phyloP scores from a whole-genome alignment of 2,113 vertebrate species.

The Leuciscus idus region DNA sequence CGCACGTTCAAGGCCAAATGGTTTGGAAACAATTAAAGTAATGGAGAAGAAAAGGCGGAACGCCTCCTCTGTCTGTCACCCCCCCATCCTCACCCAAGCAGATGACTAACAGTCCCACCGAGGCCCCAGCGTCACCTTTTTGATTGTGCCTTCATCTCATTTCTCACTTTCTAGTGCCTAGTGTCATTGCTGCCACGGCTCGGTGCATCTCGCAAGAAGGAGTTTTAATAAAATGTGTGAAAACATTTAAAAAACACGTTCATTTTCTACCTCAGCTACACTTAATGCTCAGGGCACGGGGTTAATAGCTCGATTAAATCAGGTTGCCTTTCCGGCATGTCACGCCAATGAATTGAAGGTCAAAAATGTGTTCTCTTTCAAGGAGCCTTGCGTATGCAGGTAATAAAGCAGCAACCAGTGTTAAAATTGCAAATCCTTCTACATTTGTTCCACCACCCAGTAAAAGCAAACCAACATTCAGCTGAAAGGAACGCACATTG shows the following conservation, averaged over 20 bases:
- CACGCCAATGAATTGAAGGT: neutral
- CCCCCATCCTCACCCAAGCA: conserved; percentile 8
- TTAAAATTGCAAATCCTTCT: conserved; percentile 16
- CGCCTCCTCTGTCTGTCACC: conserved; percentile 11
- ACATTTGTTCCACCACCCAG: conserved; percentile 38
- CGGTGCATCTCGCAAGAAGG: neutral
- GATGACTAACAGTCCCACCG: conserved; percentile 48
- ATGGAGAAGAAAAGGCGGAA: conserved; percentile 37
- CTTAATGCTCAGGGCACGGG: neutral
- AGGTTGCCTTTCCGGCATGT: neutral
- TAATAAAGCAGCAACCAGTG: conserved; percentile 3
- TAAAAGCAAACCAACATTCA: conserved; percentile 33
- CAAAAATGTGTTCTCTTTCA: neutral
- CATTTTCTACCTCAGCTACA: neutral
- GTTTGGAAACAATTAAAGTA: conserved; percentile 64
- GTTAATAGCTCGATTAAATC: conserved; percentile 52
- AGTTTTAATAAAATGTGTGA: conserved; percentile 5
- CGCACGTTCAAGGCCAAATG: conserved; percentile 57
- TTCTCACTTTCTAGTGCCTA: conserved; percentile 19
- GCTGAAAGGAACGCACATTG: conserved; percentile 19
- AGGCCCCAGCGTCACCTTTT: conserved; percentile 49
- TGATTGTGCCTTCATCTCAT: conserved; percentile 29
- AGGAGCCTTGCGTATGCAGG: neutral
- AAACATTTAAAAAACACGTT: conserved; percentile 30
- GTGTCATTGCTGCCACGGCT: neutral